phyloP scores from a whole-genome alignment of 2,113 vertebrate genomes.

The Chaenogobius annularis region DNA sequence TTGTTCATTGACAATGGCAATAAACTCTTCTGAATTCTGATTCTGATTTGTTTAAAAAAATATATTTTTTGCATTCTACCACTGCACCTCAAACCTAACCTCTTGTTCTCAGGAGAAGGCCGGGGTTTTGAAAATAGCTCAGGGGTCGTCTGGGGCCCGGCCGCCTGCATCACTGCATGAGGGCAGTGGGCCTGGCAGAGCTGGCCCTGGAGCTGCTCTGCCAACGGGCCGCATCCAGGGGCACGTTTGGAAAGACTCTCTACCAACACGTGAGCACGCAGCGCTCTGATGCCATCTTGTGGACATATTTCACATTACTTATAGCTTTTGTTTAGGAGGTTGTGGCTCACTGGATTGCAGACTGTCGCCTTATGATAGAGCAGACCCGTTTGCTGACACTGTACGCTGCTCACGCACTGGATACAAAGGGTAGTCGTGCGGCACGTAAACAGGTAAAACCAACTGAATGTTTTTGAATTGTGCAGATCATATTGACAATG shows the following conservation, averaged over 20 bases:
- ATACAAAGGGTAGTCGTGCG: slow-evolving; percentile 75
- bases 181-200: slow-evolving; percentile 83
- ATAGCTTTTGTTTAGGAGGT: slow-evolving; percentile 78
- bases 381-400: slow-evolving; percentile 87
- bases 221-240: slow-evolving; percentile 74
- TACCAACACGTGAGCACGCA: slow-evolving; percentile 82
- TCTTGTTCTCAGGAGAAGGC: slow-evolving; percentile 82
- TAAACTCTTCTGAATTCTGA: no score
- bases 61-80: no score
- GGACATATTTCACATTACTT: slow-evolving; percentile 10
- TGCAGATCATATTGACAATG: not conserved
- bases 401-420: slow-evolving; percentile 82
- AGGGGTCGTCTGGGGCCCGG: slow-evolving; percentile 89
- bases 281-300: slow-evolving; percentile 35
- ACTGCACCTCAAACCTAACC: not conserved
- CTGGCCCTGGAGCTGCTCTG: slow-evolving; percentile 84
- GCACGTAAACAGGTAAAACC: slow-evolving; percentile 86
- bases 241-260: slow-evolving; percentile 85
- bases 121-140: slow-evolving; percentile 91
- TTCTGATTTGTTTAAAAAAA: no score
- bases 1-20: no score
- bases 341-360: slow-evolving; percentile 91
- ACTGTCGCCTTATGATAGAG: slow-evolving; percentile 88
- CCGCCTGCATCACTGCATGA: slow-evolving; percentile 93
- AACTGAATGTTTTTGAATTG: not conserved